phyloP scores from a whole-genome alignment of 2,888 invertebrate genomes.

The Sepiola atlantica region DNA sequence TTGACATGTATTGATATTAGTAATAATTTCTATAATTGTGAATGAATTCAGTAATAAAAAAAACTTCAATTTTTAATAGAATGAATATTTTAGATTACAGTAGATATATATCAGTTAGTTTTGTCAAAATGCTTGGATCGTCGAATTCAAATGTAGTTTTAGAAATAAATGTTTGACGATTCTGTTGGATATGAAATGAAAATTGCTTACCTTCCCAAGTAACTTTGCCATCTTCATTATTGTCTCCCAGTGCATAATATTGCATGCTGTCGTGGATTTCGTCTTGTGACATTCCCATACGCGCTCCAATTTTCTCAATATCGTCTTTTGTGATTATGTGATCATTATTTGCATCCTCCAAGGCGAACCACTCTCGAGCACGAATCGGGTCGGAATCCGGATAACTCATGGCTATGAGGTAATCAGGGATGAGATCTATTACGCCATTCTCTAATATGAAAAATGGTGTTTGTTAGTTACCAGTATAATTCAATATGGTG shows the following conservation, averaged over 20 bases:
- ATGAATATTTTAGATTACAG: too few species aligned
- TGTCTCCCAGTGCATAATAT: constrained; percentile 66
- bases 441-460: constrained; percentile 60
- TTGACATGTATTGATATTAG: too few species aligned
- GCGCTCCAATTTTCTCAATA: constrained; percentile 60
- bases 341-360: constrained; percentile 66
- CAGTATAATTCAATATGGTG: too few species aligned
- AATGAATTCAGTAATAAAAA: too few species aligned
- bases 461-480: background rate
- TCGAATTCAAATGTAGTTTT: too few species aligned
- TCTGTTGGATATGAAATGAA: background rate
- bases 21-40: too few species aligned
- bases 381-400: constrained; percentile 60
- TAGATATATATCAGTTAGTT: too few species aligned
- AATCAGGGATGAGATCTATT: constrained; percentile 68
- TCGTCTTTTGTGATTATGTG: constrained; percentile 63
- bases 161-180: background rate
- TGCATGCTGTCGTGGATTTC: constrained; percentile 60
- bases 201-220: constrained; percentile 62
- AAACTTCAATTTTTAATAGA: too few species aligned
- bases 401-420: constrained; percentile 61
- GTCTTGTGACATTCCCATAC: constrained; percentile 60
- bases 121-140: too few species aligned
- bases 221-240: constrained; percentile 60
- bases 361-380: constrained; percentile 65